Evolutionary conservation across 2,113 vertebrate species (phyloP).

Genomic region (Stomatorhinus ivindoensis): DNA sequence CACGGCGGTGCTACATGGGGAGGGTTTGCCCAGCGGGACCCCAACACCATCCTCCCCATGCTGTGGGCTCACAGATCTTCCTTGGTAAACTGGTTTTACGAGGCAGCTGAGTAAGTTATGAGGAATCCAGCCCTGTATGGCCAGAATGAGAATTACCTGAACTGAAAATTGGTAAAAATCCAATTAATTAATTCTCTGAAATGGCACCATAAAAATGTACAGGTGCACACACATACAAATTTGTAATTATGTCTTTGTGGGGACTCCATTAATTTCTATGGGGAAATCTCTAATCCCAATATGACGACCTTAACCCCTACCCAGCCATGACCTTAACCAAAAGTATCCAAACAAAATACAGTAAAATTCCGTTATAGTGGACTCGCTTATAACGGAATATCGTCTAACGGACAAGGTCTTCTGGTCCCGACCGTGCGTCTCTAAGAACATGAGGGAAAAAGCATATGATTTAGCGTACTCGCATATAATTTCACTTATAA

Average conservation of each 20-base stretch:
- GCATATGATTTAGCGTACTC: too few relatives aligned
- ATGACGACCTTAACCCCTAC: too few relatives aligned
- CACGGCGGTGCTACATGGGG: background rate
- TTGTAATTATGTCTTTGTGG: background rate
- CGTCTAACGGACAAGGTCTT: too few relatives aligned
- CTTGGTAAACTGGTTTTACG: background rate
- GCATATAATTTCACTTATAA: too few relatives aligned
- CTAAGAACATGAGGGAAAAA: too few relatives aligned
- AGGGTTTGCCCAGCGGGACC: background rate
- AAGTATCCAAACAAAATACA: too few relatives aligned
- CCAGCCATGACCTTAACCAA: too few relatives aligned
- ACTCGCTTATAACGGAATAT: too few relatives aligned
- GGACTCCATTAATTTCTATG: too few relatives aligned
- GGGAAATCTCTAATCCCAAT: too few relatives aligned
- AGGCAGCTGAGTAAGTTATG: background rate
- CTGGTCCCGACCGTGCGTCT: too few relatives aligned
- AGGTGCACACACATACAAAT: background rate
- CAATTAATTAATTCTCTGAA: background rate
- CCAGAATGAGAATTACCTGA: background rate
- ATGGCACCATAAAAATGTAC: background rate
- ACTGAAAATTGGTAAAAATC: background rate
- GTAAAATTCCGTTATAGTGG: too few relatives aligned
- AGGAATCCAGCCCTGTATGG: background rate
- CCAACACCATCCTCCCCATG: background rate
- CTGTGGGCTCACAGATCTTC: background rate